Percentiles rank a stretch among this genome's conserved stretches.
phyloP scores from a whole-genome alignment of 2,888 invertebrate species.

The Platycheirus rosarum region DNA sequence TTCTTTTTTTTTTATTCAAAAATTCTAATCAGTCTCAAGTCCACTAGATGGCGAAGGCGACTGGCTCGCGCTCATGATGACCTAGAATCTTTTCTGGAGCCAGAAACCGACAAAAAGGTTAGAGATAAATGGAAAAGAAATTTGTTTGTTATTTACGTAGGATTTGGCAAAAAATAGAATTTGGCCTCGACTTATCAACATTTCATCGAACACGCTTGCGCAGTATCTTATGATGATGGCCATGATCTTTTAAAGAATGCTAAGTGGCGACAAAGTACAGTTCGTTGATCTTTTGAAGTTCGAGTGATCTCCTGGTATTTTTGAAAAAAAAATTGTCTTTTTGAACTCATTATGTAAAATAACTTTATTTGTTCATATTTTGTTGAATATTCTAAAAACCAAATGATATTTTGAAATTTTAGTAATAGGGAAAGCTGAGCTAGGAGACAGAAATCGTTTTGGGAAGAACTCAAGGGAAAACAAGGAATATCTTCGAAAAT shows the following conservation, averaged over 20 bases:
- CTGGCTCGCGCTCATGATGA: neutral
- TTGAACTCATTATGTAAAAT: too few species aligned
- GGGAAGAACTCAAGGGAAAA: too few species aligned
- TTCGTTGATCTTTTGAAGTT: neutral
- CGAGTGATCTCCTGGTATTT: too few species aligned
- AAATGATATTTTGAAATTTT: too few species aligned
- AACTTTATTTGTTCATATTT: too few species aligned
- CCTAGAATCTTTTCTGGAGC: conserved; percentile 7
- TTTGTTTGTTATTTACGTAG: neutral
- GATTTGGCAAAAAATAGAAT: conserved; percentile 14
- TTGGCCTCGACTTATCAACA: conserved; percentile 1
- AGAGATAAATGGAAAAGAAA: neutral
- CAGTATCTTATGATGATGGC: conserved; percentile 2
- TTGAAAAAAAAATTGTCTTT: too few species aligned
- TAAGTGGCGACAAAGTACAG: neutral
- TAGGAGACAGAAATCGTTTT: too few species aligned
- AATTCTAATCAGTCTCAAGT: conserved; percentile 4
- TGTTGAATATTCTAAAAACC: too few species aligned
- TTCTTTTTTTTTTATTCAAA: neutral
- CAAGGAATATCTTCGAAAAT: too few species aligned
- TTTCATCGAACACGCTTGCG: neutral
- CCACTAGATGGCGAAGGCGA: neutral
- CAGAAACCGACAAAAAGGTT: conserved; percentile 24
- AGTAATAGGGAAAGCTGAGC: too few species aligned
- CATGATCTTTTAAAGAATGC: neutral